Evolutionary conservation across 1,140 invertebrate genomes (phyloP).

Genomic region (Aphis craccivora): DNA sequence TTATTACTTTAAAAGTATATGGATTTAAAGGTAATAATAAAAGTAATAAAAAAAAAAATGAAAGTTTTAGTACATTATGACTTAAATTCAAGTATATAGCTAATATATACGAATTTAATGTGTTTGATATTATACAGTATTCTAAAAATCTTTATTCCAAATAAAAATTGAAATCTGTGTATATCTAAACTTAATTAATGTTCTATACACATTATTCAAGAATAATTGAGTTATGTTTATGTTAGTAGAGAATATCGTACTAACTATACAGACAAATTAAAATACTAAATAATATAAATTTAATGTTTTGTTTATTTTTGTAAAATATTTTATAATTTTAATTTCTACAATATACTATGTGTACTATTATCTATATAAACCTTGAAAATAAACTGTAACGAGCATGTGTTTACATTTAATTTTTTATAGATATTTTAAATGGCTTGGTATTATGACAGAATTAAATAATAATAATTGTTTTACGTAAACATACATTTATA

Average conservation of each 20-base stretch:
- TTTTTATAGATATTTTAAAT: neutral
- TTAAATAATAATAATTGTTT: neutral
- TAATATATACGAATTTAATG: neutral
- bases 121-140: neutral
- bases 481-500: neutral
- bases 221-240: neutral
- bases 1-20: constrained; percentile 10
- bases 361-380: neutral
- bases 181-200: neutral
- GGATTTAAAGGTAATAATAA: constrained; percentile 2
- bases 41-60: neutral
- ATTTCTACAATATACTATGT: neutral
- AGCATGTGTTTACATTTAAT: neutral
- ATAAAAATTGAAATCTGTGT: neutral
- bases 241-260: neutral
- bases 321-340: neutral
- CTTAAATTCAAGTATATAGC: neutral
- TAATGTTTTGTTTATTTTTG: neutral
- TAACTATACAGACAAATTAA: no score
- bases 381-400: neutral
- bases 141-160: neutral
- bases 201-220: neutral
- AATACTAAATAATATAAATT: no score
- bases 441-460: neutral
- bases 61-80: neutral